Evolutionary conservation across 2,888 invertebrate species (phyloP).

Genomic region (Rhorus exstirpatorius): DNA sequence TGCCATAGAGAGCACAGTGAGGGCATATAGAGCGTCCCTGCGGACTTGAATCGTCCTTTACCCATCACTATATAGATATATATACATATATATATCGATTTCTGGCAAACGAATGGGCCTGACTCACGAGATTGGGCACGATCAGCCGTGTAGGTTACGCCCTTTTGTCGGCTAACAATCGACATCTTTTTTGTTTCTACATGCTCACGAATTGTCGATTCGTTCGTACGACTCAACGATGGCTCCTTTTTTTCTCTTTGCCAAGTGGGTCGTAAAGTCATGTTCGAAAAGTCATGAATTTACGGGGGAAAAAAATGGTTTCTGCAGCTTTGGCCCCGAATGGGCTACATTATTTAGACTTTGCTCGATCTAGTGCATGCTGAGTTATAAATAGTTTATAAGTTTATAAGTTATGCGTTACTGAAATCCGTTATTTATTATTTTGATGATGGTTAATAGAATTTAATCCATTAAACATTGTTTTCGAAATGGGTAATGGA

Average conservation of each 20-base stretch:
- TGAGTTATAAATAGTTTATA: too few relatives aligned
- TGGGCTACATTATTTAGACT: too few relatives aligned
- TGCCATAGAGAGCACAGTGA: conserved; percentile 71
- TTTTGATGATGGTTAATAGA: too few relatives aligned
- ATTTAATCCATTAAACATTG: too few relatives aligned
- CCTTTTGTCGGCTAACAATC: not conserved
- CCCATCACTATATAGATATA: conserved; percentile 60
- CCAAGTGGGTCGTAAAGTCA: conserved; percentile 21
- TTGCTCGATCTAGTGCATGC: too few relatives aligned
- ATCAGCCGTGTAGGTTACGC: not conserved
- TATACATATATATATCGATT: not conserved
- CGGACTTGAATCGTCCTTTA: conserved; percentile 78
- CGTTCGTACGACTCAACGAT: conserved; percentile 20
- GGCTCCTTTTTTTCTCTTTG: conserved; percentile 32
- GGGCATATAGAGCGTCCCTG: conserved; percentile 76
- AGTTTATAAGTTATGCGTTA: too few relatives aligned
- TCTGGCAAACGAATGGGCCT: not conserved
- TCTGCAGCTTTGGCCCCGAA: too few relatives aligned
- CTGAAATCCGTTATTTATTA: too few relatives aligned
- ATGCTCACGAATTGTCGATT: conserved; percentile 36
- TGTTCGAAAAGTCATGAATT: not conserved
- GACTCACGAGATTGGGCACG: not conserved
- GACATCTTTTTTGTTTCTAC: conserved; percentile 5
- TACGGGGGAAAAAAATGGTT: too few relatives aligned
- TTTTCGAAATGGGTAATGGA: too few relatives aligned